Base-by-base conservation (phyloP, 2,113 vertebrate genomes). In the Crotophaga sulcirostris region DNA sequence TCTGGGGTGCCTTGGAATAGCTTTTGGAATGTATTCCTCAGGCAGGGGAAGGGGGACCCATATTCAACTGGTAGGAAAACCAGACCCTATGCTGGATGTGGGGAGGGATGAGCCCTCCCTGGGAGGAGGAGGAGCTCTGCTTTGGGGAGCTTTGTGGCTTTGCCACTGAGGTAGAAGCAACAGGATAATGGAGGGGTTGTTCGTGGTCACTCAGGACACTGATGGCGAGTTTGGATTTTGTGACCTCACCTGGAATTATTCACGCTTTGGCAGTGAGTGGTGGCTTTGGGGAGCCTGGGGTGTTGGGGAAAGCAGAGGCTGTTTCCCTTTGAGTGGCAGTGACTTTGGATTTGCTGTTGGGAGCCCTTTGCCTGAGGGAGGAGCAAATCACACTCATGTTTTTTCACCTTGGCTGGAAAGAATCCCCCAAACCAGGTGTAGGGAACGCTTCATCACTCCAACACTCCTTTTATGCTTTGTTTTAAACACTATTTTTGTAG, bases 401-500 rank as follows among this genome's bases (percentile, higher is more conserved):
- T 33, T 29, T 16, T 64, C 8, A 23, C 31, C 60, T 79, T 18
- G 6, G 21, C 77, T 67, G 84, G 13, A 29, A 45, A 45, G 29
- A 66, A 20, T 34, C 26, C 14, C 38, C 51, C 10, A 63, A 42
- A 34, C 54, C 17, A 23, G 36, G 7, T 23, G 0, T 12, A 38
- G 69, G 29, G 52, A 87, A 33, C 74, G 19, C 63, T 82, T 40
- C 16, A 12, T 59, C 47, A 25, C 52, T 88, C 26, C 23, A 4
- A 63, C 58, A 14, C 79, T 40, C 40, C 29, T 64, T 75, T 55
- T 76, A 66, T 5, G 38, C 59, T 75, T 72, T 33, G 64, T 92
- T 83, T 93, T 84, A 56, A 91, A 54, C 81, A 18, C 84, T 56
- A 20, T 79, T 94, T 94, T 89, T 63, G 47, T 56, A 70, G 56